Base-by-base conservation (phyloP, 1,140 invertebrate genomes). In the Xylocopa sonorina region DNA sequence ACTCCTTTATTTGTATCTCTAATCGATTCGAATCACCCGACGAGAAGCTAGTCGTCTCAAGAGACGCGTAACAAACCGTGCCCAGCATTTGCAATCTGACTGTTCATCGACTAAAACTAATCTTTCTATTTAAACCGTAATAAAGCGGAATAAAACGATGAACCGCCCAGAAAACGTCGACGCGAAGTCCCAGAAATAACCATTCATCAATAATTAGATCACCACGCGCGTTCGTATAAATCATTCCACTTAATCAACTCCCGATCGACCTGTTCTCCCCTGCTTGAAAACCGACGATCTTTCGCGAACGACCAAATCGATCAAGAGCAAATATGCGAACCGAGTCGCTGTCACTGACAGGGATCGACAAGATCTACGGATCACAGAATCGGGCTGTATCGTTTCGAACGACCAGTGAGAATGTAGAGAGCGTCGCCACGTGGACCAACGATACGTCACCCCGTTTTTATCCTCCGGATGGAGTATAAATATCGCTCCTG, bases 1-100 rank as follows among this genome's bases (percentile, higher is more conserved):
- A 55, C 67, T 85, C 50, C 46, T 85, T 85, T 85, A 81, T 64
- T 79, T 80, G 32, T 51, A 29, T n/a, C 67, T 80, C 74, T 85
- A 80, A 85, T 86, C 80, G 67, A 82, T 85, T 82, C 63, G 75
- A 76, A 82, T 85, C 80, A 77, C 55, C 57, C 21, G 57, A 29
- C 32, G 50, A 24, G 69, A 41, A 46, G 27, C 62, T 66, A 21
- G 38, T 83, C 55, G 4, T 76, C 14, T 27, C 34, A 38, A 73
- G 53, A 72, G 38, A 43, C 38, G 55, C 12, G 68, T 64, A 34
- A 41, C 7, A n/a, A 43, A 43, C 18, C 2, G 7, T 21, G 41
- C 41, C 7, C 5, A 21, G 3, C n/a, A 24, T 55, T 78, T 71
- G 32, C 62, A 46, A 46, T 41, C 12, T n/a, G 27, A 57, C 57